Conservation (phyloP, 2,797 vertebrate species). For the Ambastaia sidthimunki region DNA sequence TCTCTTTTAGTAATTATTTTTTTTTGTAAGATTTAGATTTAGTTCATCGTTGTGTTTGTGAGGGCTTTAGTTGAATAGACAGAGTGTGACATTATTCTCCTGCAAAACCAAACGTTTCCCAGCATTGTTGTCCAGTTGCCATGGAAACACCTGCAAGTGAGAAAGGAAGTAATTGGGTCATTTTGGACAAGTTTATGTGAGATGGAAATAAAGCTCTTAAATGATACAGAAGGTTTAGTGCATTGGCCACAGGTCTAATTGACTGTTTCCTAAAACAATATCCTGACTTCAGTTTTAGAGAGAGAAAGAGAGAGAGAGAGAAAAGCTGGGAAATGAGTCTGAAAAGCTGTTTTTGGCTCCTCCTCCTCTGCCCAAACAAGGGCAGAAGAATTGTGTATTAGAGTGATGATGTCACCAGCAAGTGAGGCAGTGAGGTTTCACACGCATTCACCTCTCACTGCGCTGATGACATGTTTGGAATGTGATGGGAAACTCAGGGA, state of each 20-base stretch:
- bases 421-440: constrained; percentile 74
- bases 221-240: constrained; percentile 42
- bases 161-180: constrained; percentile 60
- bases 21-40: too few relatives aligned
- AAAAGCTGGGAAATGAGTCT: constrained; percentile 43
- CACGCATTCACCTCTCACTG: constrained; percentile 83
- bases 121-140: constrained; percentile 67
- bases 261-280: constrained; percentile 62
- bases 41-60: constrained; percentile 12
- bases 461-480: constrained; percentile 79
- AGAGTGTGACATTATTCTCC: constrained; percentile 59
- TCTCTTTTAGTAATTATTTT: too few relatives aligned
- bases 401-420: constrained; percentile 81
- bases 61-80: constrained; percentile 29
- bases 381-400: constrained; percentile 78
- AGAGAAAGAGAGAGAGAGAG: constrained; percentile 32
- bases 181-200: constrained; percentile 33
- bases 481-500: constrained; percentile 75
- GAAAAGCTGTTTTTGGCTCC: constrained; percentile 63
- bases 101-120: constrained; percentile 58
- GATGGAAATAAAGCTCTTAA: constrained; percentile 20
- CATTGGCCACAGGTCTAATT: constrained; percentile 40
- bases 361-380: constrained; percentile 74
- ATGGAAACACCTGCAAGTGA: constrained; percentile 63
- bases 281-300: constrained; percentile 31